phyloP scores from a whole-genome alignment of 2,797 vertebrate species.

The Remorina albescens region DNA sequence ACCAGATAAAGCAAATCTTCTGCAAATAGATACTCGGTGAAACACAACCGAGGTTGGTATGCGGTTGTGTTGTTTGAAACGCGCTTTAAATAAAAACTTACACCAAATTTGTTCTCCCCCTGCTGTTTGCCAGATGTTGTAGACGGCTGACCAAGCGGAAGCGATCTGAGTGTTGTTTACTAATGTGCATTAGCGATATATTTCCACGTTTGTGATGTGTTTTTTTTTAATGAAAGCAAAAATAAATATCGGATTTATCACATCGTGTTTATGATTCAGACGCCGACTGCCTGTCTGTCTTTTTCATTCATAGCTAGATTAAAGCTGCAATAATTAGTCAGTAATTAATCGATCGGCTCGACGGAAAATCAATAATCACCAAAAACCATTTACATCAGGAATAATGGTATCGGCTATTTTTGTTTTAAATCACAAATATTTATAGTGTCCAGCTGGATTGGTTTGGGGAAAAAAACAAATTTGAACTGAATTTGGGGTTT shows the following conservation, averaged over 20 bases:
- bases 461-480: neutral
- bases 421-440: neutral
- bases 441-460: neutral
- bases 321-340: too few species aligned
- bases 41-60: rapidly evolving
- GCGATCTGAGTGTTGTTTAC: constrained; percentile 52
- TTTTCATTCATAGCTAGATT: neutral
- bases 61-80: rapidly evolving
- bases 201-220: neutral
- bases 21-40: too few species aligned
- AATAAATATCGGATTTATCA: neutral
- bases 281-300: neutral
- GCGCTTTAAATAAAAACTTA: too few species aligned
- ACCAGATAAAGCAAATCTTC: too few species aligned
- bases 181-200: constrained; percentile 18
- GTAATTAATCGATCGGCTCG: neutral
- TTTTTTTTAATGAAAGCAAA: neutral
- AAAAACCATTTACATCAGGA: neutral
- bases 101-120: neutral
- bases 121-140: constrained; percentile 36
- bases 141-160: constrained; percentile 69
- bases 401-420: too few species aligned
- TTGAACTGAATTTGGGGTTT: neutral
- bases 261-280: neutral
- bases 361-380: neutral